Base-by-base conservation (phyloP, 2,888 invertebrate genomes). In the Rambutsinella grinnellia region DNA sequence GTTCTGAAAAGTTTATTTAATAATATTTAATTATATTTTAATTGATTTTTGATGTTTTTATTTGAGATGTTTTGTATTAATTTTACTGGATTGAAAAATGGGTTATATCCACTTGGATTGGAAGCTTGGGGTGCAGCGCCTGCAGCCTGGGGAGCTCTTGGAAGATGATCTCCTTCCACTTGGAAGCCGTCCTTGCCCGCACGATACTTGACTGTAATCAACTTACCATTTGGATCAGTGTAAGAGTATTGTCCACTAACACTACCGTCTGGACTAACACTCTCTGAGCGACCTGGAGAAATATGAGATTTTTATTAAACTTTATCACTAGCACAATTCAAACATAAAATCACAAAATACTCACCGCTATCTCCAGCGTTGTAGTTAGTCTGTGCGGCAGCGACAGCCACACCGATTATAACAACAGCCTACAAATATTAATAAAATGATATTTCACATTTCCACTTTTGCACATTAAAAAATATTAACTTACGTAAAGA, bases 161-260 rank as follows among this genome's bases (percentile, higher is more conserved):
- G 81, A 21, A 80, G 69, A 72, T 81, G 81, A 54, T 79, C 81
- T 10, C 81, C 80, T 72, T 80, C 81, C 10, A 80, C 79, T 24
- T 76, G 67, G 56, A 74, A 81, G 46, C 81, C 81, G 47, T 81
- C 76, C 69, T 81, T 81, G 24, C 81, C 81, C 36, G 81, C 81
- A 2, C 71, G 57, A 61, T 81, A 81, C 58, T 75, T 79, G 24
- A 81, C 78, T 8, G 80, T 80, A 54, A 80, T 76, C 10, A 80
- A 51, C 71, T 81, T 80, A 2, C 80, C 80, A 65, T 78, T 78
- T 49, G 68, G 69, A 57, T 76, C 69, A 36, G 76, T 76, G 47
- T 75, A 75, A 23, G 75, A 75, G 28, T 75, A 75, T 19, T 75
- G 75, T 24, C 75, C 75, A 27, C 68, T 67, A 21, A 79, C 79